These are phyloP conservation scores for Carabus problematicus DNA, from an alignment of 2,888 invertebrate species.

Conservation along the genomic window DNA sequence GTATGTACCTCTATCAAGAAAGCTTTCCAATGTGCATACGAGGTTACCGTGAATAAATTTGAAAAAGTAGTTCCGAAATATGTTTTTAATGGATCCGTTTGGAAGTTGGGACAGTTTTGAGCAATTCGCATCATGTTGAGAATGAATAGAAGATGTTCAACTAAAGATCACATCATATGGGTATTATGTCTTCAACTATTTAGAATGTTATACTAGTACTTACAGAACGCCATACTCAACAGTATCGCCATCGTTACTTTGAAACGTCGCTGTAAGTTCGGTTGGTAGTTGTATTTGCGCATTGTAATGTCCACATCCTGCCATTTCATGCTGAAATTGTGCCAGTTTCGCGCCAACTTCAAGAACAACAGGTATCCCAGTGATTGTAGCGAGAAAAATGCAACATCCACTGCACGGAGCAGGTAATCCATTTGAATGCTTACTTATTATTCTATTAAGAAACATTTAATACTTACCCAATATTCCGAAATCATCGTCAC, in stretches of 20 bases:
- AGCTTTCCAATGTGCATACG: constrained; percentile 23
- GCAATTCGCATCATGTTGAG: constrained; percentile 10
- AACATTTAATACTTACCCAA: constrained; percentile 48
- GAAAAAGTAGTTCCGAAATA: constrained; percentile 14
- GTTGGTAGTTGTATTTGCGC: constrained; percentile 50
- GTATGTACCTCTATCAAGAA: constrained; percentile 14
- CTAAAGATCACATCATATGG: constrained; percentile 31
- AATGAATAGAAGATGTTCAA: constrained; percentile 2
- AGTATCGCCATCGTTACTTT: constrained; percentile 51
- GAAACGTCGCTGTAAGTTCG: constrained; percentile 49
- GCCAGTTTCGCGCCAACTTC: constrained; percentile 50
- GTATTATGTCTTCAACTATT: no score
- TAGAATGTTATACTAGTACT: neutral
- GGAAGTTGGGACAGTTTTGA: neutral
- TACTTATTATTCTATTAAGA: constrained; percentile 47
- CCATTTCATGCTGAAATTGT: constrained; percentile 53
- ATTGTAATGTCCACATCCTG: constrained; percentile 53
- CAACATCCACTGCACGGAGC: neutral
- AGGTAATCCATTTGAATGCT: no score
- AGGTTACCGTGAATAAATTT: constrained; percentile 14
- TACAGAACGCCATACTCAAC: constrained; percentile 53
- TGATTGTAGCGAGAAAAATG: constrained; percentile 41
- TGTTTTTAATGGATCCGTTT: constrained; percentile 11
- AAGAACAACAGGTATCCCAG: constrained; percentile 51
- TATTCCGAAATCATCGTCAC: constrained; percentile 10